phyloP scores from a whole-genome alignment of 2,113 vertebrate species.

The Acanthisitta chloris region DNA sequence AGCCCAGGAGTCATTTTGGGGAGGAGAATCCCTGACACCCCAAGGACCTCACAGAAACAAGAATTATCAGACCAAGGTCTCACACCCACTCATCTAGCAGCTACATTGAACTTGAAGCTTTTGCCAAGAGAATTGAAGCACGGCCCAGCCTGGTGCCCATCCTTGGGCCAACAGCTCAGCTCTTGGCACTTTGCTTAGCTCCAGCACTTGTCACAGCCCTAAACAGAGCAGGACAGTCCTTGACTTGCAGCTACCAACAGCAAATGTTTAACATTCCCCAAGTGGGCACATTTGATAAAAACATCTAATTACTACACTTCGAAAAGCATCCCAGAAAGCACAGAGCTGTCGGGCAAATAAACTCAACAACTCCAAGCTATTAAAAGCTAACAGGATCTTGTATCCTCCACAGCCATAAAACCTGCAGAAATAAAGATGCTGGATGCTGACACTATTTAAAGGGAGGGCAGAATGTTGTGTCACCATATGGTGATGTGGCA shows the following conservation, averaged over 20 bases:
- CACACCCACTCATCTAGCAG: not conserved
- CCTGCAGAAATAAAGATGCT: not conserved
- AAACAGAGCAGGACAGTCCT: not conserved
- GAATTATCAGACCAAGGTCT: accelerated
- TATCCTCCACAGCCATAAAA: not conserved
- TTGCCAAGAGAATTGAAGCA: not conserved
- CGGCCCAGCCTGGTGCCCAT: accelerated
- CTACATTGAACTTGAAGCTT: too few species aligned
- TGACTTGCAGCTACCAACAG: not conserved
- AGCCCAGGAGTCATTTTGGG: not conserved
- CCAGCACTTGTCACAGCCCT: not conserved
- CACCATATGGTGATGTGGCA: not conserved
- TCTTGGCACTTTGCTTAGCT: not conserved
- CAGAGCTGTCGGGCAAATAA: not conserved
- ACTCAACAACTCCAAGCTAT: not conserved
- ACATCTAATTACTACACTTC: not conserved
- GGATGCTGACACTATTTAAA: not conserved
- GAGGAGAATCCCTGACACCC: not conserved
- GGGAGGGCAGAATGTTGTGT: not conserved
- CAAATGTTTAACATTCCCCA: not conserved
- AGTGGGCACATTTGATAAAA: not conserved
- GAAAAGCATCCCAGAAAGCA: not conserved
- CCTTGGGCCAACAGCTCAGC: not conserved
- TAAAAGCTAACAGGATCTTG: not conserved
- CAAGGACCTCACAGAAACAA: not conserved